Percentiles rank a stretch among this genome's conserved stretches.
phyloP scores from a whole-genome alignment of 2,888 invertebrate genomes.

The Rhagonycha fulva region DNA sequence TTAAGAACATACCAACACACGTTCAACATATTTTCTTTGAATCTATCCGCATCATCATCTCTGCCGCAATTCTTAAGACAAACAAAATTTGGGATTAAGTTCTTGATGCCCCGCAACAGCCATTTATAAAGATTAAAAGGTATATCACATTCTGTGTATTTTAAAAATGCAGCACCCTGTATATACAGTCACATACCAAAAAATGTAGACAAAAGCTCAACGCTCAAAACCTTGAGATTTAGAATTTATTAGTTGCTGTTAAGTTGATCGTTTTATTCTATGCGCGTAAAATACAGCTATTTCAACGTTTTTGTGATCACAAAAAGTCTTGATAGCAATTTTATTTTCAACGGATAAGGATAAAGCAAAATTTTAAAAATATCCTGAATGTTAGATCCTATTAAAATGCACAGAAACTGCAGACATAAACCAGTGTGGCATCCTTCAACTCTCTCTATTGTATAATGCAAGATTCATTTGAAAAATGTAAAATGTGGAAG shows the following conservation, averaged over 20 bases:
- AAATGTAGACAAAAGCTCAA: background rate
- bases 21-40: too few relatives aligned
- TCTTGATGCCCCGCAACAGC: too few relatives aligned
- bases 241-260: background rate
- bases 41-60: too few relatives aligned
- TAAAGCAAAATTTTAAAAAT: background rate
- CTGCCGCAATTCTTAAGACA: too few relatives aligned
- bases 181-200: background rate
- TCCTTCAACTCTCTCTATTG: background rate
- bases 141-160: too few relatives aligned
- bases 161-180: too few relatives aligned
- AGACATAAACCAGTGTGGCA: background rate
- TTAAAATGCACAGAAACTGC: background rate
- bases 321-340: background rate
- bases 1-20: too few relatives aligned
- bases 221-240: background rate
- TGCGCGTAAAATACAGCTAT: background rate
- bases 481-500: background rate
- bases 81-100: too few relatives aligned
- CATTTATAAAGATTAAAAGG: too few relatives aligned
- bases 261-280: background rate
- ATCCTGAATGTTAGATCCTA: background rate
- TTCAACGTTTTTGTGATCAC: background rate
- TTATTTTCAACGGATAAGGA: background rate
- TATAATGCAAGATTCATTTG: background rate